Base-by-base conservation (phyloP, 2,888 invertebrate genomes). In the Ochropleura leucogaster region DNA sequence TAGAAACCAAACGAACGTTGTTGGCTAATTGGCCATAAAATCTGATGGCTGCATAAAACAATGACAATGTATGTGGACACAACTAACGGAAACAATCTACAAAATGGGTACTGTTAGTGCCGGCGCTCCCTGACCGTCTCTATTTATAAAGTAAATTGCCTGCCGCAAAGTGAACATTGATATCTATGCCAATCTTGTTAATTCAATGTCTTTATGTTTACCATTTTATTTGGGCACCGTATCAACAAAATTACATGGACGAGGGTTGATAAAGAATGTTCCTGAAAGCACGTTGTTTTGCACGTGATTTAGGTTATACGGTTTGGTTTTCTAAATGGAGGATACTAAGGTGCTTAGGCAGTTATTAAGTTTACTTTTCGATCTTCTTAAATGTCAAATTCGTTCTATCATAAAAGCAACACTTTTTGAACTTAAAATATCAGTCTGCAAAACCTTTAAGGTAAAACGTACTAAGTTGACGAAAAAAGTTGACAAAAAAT, bases 141-240 rank as follows among this genome's bases (percentile, higher is more conserved):
- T 95, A 95, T 96, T 95, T 95, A 94, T 94, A 95, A 93, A 94
- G 94, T 93, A 94, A 95, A 95, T 95, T 93, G 93, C 91, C 90
- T 90, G 90, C 90, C 92, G 90, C 92, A 90, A 88, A 90, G 92
- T 93, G 92, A 92, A 93, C 92, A 92, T 88, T 92, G 92, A 93
- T 93, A 93, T 92, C 92, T 89, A 91, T 89, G 90, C 87, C 93
- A 91, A 92, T 93, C 92, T 92, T 85, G 91, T 90, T 92, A 92
- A 92, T 92, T 90, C 89, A 88, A 90, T 90, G 85, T 84, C 87
- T 86, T 86, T 79, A 78, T 84, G 84, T 87, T 86, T 81, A 87
- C 85, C 72, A 75, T 72, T 85, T 82, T 73, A 77, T 83, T 74
- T 78, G 67, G 79, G 66, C 42, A 75, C 71, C 64, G 49, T 71